Base-by-base conservation (phyloP, 2,888 invertebrate genomes). In the Athalia cordata region DNA sequence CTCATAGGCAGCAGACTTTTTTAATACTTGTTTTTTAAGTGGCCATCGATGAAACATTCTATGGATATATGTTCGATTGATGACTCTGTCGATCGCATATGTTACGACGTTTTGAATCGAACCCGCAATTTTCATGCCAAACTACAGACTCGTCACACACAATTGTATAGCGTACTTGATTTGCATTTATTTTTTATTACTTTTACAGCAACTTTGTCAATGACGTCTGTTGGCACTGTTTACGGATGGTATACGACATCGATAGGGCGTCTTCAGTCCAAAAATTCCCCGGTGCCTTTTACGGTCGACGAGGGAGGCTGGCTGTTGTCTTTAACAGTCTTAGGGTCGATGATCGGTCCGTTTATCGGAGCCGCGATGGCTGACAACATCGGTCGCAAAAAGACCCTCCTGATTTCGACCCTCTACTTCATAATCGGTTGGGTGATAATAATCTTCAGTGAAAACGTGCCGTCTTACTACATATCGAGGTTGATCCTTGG, bases 191-290 rank as follows among this genome's bases (percentile, higher is more conserved):
- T 68, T 43, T 29, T 11, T 68, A 52, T 75, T 64, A 9, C 11
- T 13, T 52, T n/a, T n/a, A 13, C 82, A 90, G 90, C 89, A 5
- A 89, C 90, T 3, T 80, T 90, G 11, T 89, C 89, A n/a, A 90
- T 90, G 90, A 88, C 89, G 5, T 87, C 88, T 3, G 89, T 85
- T 0, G 90, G 90, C 3, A 89, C 89, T 0, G 89, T 90, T 5
- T 90, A 87, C 78, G 90, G 90, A 45, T 90, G 90, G 90, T 83
- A 87, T 11, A 89, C 90, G 8, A 89, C 88, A 6, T 87, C 84
- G 45, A 81, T 86, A 4, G 81, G 85, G 4, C 85, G 87, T 49
- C 77, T 89, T 29, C 50, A 80, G 6, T 29, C 29, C 2, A 2
- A 29, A 29, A 2, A 0, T 29, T 29, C 86, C 1, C 88, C 89